These are phyloP conservation scores for Dusona sp. DNA, from an alignment of 2,888 invertebrate genomes.

Conservation along the genomic window DNA sequence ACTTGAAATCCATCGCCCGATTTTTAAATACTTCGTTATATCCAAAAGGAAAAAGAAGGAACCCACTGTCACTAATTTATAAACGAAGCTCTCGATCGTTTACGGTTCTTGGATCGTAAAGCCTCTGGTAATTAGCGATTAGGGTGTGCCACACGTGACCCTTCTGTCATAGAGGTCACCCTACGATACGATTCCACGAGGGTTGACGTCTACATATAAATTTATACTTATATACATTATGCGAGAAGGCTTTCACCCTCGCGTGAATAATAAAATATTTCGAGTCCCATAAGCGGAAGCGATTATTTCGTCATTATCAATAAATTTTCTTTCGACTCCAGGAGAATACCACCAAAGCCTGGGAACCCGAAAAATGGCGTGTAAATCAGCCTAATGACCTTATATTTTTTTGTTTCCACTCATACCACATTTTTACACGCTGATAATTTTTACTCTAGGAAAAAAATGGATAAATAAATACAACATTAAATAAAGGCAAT, in stretches of 20 bases:
- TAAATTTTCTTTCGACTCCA: constrained; percentile 35
- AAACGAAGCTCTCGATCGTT: constrained; percentile 19
- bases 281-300: constrained; percentile 52
- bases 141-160: constrained; percentile 46
- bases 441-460: background rate
- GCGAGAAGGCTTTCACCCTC: constrained; percentile 29
- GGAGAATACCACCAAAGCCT: background rate
- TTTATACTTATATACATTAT: background rate
- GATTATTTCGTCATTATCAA: constrained; percentile 65
- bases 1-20: background rate
- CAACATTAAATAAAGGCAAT: constrained; percentile 58
- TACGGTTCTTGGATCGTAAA: constrained; percentile 7
- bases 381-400: constrained; percentile 34
- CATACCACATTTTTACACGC: background rate
- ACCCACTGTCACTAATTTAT: constrained; percentile 69
- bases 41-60: background rate
- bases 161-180: constrained; percentile 31
- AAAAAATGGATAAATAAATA: constrained; percentile 22
- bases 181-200: constrained; percentile 6
- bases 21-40: no score
- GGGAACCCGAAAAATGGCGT: constrained; percentile 18
- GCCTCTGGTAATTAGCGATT: constrained; percentile 29
- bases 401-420: background rate
- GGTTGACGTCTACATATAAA: constrained; percentile 5
- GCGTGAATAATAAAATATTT: constrained; percentile 47